A percentile compares a stretch with the other conserved stretches of the same genome.
phyloP scores from a whole-genome alignment of 2,888 invertebrate species.

The Psylliodes chrysocephalus region DNA sequence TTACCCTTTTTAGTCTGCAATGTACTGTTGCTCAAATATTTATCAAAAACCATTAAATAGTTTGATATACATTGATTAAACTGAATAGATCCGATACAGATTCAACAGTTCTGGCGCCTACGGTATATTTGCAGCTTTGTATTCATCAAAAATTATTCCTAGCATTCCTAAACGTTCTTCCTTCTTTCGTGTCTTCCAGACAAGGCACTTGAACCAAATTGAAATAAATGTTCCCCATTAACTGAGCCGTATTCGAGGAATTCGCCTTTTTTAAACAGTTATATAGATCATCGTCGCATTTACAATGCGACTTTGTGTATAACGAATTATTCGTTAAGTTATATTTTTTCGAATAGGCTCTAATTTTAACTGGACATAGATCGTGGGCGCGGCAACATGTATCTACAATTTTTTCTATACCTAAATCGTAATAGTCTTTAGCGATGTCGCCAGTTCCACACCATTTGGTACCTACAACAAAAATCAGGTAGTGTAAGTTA shows the following conservation, averaged over 20 bases:
- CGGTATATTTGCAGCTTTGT: no score
- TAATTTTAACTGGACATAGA: conserved; percentile 85
- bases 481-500: no score
- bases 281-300: conserved; percentile 85
- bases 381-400: conserved; percentile 91
- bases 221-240: conserved; percentile 88
- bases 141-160: conserved; percentile 49
- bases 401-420: conserved; percentile 77
- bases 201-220: conserved; percentile 83
- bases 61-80: no score
- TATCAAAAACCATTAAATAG: no score
- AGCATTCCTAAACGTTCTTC: conserved; percentile 43
- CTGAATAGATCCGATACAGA: no score
- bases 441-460: conserved; percentile 93
- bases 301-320: conserved; percentile 90
- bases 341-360: conserved; percentile 77
- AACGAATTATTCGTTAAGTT: conserved; percentile 85
- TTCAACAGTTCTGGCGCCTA: no score
- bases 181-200: conserved; percentile 68
- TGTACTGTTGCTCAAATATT: no score
- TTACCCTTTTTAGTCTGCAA: no score
- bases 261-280: conserved; percentile 79
- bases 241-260: conserved; percentile 73
- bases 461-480: conserved; percentile 84
- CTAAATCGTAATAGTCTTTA: conserved; percentile 84